Percentiles rank a stretch among this genome's conserved stretches.
phyloP scores from a whole-genome alignment of 1,140 invertebrate species.

The Diplogasteroides magnus region DNA sequence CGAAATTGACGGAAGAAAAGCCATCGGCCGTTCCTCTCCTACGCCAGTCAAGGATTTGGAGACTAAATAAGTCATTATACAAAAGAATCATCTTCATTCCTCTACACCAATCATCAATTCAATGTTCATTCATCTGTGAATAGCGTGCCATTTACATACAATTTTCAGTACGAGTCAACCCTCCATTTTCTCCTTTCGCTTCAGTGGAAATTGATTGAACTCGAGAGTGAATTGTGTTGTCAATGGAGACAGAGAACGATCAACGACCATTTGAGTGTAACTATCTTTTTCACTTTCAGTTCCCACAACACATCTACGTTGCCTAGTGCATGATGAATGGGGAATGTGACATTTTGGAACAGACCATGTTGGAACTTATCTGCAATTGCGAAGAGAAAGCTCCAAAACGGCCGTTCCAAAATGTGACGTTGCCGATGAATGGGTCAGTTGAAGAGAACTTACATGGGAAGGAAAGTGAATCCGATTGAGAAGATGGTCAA shows the following conservation, averaged over 20 bases:
- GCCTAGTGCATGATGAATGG: background rate
- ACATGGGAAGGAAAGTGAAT: slow-evolving; percentile 54
- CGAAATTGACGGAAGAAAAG: slow-evolving; percentile 53
- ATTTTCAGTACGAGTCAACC: background rate
- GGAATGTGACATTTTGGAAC: too few species aligned
- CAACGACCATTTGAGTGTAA: too few species aligned
- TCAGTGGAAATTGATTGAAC: background rate
- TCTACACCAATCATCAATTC: slow-evolving; percentile 33
- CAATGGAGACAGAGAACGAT: too few species aligned
- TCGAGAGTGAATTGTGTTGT: too few species aligned
- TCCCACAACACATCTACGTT: background rate
- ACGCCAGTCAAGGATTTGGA: slow-evolving; percentile 37
- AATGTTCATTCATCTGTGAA: slow-evolving; percentile 17
- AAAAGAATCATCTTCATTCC: too few species aligned
- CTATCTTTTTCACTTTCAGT: background rate
- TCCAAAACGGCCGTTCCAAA: background rate
- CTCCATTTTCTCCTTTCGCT: background rate
- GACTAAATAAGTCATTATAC: slow-evolving; percentile 10
- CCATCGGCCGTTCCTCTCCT: slow-evolving; percentile 50
- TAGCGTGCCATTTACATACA: background rate
- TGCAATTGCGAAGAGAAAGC: slow-evolving; percentile 4
- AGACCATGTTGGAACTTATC: background rate
- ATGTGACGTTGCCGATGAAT: slow-evolving; percentile 3
- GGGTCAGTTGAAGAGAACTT: slow-evolving; percentile 14
- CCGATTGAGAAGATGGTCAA: slow-evolving; percentile 46